phyloP scores from a whole-genome alignment of 2,888 invertebrate species.

The Schizaphis graminum region DNA sequence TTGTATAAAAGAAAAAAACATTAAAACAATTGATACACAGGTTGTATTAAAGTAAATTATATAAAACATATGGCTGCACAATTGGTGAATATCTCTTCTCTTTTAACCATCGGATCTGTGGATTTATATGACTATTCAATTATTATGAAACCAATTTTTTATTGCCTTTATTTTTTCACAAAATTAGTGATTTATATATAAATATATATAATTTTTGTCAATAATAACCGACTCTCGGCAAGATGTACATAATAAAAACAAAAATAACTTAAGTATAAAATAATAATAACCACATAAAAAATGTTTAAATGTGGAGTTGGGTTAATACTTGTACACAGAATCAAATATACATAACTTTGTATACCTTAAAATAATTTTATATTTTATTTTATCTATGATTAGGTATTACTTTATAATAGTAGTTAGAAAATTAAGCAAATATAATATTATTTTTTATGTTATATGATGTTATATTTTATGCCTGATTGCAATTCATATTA shows the following conservation, averaged over 20 bases:
- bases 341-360: constrained; percentile 30
- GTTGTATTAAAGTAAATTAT: neutral
- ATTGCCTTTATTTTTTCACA: neutral
- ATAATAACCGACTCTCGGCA: neutral
- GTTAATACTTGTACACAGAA: constrained; percentile 46
- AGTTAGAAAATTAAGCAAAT: constrained; percentile 27
- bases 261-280: constrained; percentile 10
- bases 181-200: neutral
- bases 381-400: constrained; percentile 23
- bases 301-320: constrained; percentile 50
- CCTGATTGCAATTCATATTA: neutral
- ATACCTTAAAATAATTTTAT: constrained; percentile 19
- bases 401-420: neutral
- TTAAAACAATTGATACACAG: neutral
- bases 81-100: constrained; percentile 32
- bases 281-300: neutral
- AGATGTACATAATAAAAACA: neutral
- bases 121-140: neutral
- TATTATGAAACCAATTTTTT: neutral
- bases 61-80: neutral
- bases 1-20: neutral
- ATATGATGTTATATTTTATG: constrained; percentile 34
- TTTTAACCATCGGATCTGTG: neutral
- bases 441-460: constrained; percentile 42
- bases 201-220: neutral